phyloP scores from a whole-genome alignment of 2,797 vertebrate species.

The Macropodus opercularis region DNA sequence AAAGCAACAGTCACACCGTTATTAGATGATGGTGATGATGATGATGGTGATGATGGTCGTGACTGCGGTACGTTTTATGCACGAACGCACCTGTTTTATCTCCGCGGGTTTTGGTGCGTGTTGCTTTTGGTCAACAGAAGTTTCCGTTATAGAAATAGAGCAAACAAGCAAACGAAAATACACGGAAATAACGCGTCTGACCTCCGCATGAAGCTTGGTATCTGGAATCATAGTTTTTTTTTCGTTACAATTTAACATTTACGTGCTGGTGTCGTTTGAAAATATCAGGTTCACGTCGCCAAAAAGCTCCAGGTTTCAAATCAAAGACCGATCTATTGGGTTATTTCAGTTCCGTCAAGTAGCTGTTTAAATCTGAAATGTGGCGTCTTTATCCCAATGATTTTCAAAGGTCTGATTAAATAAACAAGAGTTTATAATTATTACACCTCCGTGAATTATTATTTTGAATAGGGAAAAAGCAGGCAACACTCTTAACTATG shows the following conservation, averaged over 20 bases:
- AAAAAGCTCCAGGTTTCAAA: neutral
- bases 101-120: fast-evolving
- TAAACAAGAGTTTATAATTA: no score
- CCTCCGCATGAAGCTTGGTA: no score
- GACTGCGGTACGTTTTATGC: neutral
- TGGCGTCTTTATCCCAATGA: neutral
- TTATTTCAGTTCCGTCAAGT: no score
- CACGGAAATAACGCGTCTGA: no score
- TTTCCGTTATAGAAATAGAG: neutral
- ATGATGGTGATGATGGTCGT: no score
- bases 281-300: neutral
- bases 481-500: no score
- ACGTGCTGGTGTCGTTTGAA: neutral
- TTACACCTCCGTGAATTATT: no score
- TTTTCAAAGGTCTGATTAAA: no score
- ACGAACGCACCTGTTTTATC: neutral
- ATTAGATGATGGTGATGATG: neutral
- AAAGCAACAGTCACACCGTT: conserved; percentile 3
- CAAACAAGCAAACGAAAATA: neutral
- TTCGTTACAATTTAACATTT: neutral
- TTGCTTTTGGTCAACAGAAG: neutral
- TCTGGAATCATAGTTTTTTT: neutral
- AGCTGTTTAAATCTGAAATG: no score
- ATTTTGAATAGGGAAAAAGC: no score
- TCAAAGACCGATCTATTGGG: no score